Evolutionary conservation across 2,113 vertebrate species (phyloP), one percentile per base, ranked within the genome.

Genomic region (Microcebus ravelobensis): DNA sequence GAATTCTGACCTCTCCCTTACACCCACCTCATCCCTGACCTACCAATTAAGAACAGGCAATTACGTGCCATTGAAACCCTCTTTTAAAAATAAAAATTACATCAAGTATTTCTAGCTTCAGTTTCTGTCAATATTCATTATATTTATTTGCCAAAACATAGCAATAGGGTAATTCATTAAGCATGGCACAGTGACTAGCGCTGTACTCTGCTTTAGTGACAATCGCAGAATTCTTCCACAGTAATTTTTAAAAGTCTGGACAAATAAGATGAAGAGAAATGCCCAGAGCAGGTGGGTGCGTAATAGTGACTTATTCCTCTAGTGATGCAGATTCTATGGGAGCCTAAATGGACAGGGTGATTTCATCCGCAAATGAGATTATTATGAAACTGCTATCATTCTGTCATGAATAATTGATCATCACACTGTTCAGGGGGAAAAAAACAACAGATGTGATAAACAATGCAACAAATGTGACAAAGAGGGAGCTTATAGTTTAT

Each of bases 371-470:
- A 29, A 94, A 94, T 79, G 67, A 93, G 96, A 98, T 92, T 97
- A 97, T 98, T 97, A 97, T 87, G 93, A 91, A 96, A 98, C 8
- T 82, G 71, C 29, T 98, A 98, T 98, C 96, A 91, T 52, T 91
- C 88, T 96, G 91, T 96, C 68, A 74, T 97, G 90, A 98, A 98
- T 98, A 98, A 98, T 97, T 98, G 96, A 95, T 97, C 84, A 68
- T 59, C 84, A 45, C 68, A 98, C 57, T 94, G 59, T 88, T 61
- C 63, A 68, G 48, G n/a, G 21, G 25, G 21, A 31, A 61, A 95
- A 48, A 95, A 96, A 94, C 8, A 1, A 68, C 68, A 98, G 95
- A 94, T 97, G 95, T 97, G 93, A 97, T 97, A 97, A 98, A 97
- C 87, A 97, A 91, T 9, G 1, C 42, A 95, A 97, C 14, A 82